These are phyloP conservation scores for Oceanodroma leucorhoa DNA, from an alignment of 2,797 vertebrate species.

Conservation along the genomic window DNA sequence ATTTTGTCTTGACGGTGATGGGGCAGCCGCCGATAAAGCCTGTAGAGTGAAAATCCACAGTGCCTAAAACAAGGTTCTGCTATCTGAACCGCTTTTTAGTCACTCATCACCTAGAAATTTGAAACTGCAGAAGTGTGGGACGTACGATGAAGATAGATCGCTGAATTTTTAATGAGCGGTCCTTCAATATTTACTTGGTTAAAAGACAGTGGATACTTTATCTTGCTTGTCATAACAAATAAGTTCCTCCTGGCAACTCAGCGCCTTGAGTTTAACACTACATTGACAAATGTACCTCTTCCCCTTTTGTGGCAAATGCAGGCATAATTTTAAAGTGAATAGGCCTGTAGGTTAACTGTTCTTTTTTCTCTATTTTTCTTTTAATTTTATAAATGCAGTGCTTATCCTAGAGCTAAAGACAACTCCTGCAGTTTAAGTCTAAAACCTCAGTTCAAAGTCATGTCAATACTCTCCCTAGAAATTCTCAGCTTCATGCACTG, in stretches of 20 bases:
- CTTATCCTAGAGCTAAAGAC: neutral
- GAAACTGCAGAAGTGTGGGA: neutral
- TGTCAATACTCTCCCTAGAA: neutral
- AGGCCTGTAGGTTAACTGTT: neutral
- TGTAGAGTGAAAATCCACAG: neutral
- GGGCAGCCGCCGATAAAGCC: neutral
- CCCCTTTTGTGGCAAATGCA: neutral
- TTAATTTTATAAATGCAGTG: neutral
- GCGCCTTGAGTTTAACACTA: neutral
- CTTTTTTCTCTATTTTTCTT: neutral
- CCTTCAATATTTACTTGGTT: constrained; percentile 31
- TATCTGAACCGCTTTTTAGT: neutral
- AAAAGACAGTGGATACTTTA: constrained; percentile 26
- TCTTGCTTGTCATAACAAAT: constrained; percentile 53
- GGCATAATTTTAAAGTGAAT: neutral
- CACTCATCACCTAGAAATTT: neutral
- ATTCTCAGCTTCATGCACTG: neutral
- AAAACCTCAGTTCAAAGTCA: neutral
- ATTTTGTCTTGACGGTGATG: neutral
- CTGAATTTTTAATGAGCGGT: constrained; percentile 14
- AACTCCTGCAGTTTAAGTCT: neutral
- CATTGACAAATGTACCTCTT: neutral
- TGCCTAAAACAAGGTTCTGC: neutral
- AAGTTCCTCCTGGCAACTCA: constrained; percentile 18
- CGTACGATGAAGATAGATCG: neutral